phyloP scores from a whole-genome alignment of 1,140 invertebrate genomes.

The Pseudoatta argentina region DNA sequence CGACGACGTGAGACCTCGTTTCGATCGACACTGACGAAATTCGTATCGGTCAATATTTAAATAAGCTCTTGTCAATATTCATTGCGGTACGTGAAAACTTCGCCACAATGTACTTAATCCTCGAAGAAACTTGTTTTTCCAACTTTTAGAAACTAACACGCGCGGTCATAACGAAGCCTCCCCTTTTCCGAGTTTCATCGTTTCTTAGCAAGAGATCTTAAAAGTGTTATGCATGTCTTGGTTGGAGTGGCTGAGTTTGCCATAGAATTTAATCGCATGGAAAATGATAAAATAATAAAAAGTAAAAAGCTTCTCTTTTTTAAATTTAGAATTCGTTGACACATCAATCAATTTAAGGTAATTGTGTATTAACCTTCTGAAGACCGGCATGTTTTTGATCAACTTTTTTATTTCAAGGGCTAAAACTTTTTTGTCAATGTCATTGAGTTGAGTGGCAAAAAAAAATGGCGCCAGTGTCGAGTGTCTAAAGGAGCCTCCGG shows the following conservation, averaged over 20 bases:
- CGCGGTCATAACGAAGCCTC: neutral
- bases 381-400: too few relatives aligned
- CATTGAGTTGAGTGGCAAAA: too few relatives aligned
- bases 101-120: neutral
- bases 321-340: constrained; percentile 1
- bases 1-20: neutral
- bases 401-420: too few relatives aligned
- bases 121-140: neutral
- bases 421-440: too few relatives aligned
- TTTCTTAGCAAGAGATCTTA: constrained; percentile 9
- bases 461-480: too few relatives aligned
- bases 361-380: neutral
- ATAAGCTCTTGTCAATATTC: constrained; percentile 21
- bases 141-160: neutral
- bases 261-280: neutral
- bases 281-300: constrained; percentile 31
- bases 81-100: neutral
- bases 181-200: neutral
- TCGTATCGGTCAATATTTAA: constrained; percentile 40
- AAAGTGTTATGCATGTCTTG: neutral
- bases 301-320: neutral
- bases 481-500: too few relatives aligned
- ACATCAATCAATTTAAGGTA: neutral
- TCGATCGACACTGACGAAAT: neutral
- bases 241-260: too few relatives aligned